Evolutionary conservation across 1,140 invertebrate species (phyloP).

Genomic region (Alviniconcha marisindica): DNA sequence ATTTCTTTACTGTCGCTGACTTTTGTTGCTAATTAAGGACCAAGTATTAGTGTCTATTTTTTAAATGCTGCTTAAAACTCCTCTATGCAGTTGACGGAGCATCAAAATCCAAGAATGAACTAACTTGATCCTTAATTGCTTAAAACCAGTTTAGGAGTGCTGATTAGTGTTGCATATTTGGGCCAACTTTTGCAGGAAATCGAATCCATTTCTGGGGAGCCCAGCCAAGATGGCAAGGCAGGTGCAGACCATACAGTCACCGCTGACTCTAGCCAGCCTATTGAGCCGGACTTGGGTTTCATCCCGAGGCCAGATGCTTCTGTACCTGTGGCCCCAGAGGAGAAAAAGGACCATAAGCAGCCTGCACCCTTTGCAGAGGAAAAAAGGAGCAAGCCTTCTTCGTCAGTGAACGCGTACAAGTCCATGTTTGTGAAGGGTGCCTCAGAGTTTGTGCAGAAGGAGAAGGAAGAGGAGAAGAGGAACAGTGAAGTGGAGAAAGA

Average conservation of each 20-base stretch:
- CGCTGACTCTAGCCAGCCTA: not conserved
- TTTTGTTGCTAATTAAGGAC: too few species aligned
- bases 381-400: not conserved
- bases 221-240: not conserved
- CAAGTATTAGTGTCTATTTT: too few species aligned
- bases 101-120: too few species aligned
- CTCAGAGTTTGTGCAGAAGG: conserved; percentile 60
- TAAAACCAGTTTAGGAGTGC: too few species aligned
- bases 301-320: conserved; percentile 12
- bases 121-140: too few species aligned
- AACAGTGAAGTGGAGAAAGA: conserved; percentile 38
- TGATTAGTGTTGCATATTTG: too few species aligned
- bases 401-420: conserved; percentile 40
- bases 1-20: too few species aligned
- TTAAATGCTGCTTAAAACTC: too few species aligned
- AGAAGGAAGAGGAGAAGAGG: conserved; percentile 22
- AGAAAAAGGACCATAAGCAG: not conserved
- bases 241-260: not conserved
- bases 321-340: not conserved
- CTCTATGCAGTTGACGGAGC: too few species aligned
- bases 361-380: not conserved
- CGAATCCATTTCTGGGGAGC: conserved; percentile 13
- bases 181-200: conserved; percentile 9
- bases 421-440: conserved; percentile 71
- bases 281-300: not conserved